A percentile compares a stretch with the other conserved stretches of the same genome.
Conservation (phyloP, 2,797 vertebrate genomes). For the Catamblyrhynchus diadema region DNA sequence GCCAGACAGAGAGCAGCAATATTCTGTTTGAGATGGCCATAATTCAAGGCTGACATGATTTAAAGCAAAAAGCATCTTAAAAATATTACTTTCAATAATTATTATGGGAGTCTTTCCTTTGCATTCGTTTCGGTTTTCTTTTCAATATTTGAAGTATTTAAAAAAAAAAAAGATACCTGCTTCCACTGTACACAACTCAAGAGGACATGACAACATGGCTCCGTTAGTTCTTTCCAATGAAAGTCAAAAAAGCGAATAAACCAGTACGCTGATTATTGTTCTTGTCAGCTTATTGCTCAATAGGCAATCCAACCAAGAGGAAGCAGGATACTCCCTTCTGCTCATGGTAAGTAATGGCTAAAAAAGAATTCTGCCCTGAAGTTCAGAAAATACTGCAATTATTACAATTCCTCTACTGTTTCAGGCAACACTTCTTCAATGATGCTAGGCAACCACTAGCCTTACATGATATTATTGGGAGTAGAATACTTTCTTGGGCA, state of each 20-base stretch:
- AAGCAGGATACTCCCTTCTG: not conserved
- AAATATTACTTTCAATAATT: not conserved
- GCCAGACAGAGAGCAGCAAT: not conserved
- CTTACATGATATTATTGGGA: not conserved
- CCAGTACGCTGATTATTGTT: not conserved
- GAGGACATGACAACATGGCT: not conserved
- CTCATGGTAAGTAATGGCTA: accelerated
- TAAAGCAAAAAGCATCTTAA: not conserved
- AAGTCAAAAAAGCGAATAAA: not conserved
- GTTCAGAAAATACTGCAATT: not conserved
- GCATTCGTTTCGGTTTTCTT: not conserved
- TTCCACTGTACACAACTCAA: not conserved
- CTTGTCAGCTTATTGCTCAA: not conserved
- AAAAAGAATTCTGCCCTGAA: not conserved
- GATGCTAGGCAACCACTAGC: not conserved
- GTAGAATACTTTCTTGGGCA: not conserved
- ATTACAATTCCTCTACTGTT: not conserved
- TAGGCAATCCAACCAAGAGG: not conserved
- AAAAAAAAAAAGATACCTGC: accelerated
- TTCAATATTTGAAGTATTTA: not conserved
- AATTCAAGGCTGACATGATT: not conserved
- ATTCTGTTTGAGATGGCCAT: not conserved
- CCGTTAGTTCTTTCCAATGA: not conserved
- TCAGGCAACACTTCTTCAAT: not conserved
- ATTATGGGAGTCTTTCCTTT: not conserved